Conservation (phyloP, 2,797 vertebrate genomes). For the Coluber constrictor region DNA sequence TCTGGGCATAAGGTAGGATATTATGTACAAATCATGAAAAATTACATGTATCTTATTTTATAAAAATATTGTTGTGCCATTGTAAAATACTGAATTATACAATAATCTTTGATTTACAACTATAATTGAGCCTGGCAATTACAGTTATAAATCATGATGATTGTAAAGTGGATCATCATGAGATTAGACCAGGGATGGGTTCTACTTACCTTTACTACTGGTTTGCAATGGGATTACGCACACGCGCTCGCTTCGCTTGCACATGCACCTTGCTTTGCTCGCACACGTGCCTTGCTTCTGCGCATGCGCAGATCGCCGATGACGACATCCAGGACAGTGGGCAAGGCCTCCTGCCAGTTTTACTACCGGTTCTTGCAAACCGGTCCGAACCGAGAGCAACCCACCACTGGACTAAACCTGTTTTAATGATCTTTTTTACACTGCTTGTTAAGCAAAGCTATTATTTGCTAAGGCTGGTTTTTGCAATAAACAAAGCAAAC, state of each 20-base stretch:
- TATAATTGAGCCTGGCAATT: background rate
- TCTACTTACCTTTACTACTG: no score
- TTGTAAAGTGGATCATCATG: background rate
- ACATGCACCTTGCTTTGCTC: no score
- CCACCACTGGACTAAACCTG: background rate
- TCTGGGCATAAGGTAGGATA: background rate
- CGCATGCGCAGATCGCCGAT: no score
- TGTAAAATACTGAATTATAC: background rate
- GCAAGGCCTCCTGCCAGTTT: no score
- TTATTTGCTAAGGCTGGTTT: background rate
- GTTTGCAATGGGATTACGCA: no score
- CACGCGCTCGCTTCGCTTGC: no score
- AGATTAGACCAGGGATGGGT: background rate
- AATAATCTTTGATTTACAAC: background rate
- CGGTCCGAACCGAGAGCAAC: no score
- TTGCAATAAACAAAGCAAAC: background rate
- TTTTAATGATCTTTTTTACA: background rate
- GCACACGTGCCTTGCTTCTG: no score
- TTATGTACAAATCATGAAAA: background rate
- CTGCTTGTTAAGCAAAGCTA: background rate
- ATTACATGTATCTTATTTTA: background rate
- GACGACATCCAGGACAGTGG: no score
- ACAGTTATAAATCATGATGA: background rate
- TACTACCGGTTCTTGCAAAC: no score
- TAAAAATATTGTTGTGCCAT: background rate